A percentile compares a stretch with the other conserved stretches of the same genome.
Evolutionary conservation across 2,797 vertebrate genomes (phyloP).

Genomic region (Anisognathus igniventris): DNA sequence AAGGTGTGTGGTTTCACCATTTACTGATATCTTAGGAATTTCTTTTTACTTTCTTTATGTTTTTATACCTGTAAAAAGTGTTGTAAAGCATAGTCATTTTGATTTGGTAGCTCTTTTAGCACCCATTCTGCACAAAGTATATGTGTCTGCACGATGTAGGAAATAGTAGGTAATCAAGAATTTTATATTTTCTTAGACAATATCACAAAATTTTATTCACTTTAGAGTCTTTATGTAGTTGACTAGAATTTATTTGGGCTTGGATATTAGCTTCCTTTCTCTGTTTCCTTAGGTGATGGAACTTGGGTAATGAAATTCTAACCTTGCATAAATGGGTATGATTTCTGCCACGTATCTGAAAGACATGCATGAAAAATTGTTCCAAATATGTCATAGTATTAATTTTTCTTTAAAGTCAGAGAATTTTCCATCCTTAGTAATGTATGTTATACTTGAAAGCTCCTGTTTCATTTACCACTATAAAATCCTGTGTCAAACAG

Average conservation of each 20-base stretch:
- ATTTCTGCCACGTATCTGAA: neutral
- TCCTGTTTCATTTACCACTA: neutral
- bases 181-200: neutral
- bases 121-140: neutral
- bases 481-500: neutral
- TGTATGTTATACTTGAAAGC: neutral
- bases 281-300: neutral
- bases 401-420: neutral
- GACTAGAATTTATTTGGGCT: neutral
- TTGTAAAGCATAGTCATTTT: neutral
- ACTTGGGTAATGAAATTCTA: neutral
- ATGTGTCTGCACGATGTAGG: neutral
- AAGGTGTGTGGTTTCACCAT: neutral
- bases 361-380: neutral
- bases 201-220: neutral
- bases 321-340: neutral
- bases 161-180: neutral
- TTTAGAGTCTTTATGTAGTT: neutral
- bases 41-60: neutral
- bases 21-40: neutral
- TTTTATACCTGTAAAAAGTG: neutral
- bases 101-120: neutral
- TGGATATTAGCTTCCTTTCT: neutral
- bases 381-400: neutral
- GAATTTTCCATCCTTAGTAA: neutral